These are phyloP conservation scores for Ceyx cyanopectus DNA, from an alignment of 2,113 vertebrate genomes.

Conservation along the genomic window DNA sequence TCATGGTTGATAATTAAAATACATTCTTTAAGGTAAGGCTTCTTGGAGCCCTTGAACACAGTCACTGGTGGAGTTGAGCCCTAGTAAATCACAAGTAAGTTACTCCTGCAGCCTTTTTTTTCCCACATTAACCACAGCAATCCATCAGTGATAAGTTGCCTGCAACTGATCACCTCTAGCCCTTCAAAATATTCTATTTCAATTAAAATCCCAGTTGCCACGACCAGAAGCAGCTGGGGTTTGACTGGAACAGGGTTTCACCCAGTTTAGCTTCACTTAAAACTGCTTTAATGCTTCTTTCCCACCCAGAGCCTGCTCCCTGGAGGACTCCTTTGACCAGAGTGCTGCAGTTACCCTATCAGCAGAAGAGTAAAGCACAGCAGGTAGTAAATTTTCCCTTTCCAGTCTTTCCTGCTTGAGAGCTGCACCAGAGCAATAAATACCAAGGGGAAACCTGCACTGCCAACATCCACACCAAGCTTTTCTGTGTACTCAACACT, in stretches of 20 bases:
- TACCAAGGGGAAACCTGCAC: conserved; percentile 31
- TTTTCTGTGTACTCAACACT: conserved; percentile 18
- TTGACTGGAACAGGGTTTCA: neutral
- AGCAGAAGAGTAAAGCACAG: conserved; percentile 21
- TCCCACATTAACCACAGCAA: neutral
- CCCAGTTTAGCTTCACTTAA: neutral
- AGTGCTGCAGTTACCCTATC: neutral
- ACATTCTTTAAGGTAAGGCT: conserved; percentile 96
- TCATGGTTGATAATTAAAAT: conserved; percentile 98
- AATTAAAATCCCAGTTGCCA: neutral
- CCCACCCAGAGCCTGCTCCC: neutral
- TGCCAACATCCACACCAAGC: conserved; percentile 41
- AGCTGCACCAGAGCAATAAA: conserved; percentile 32
- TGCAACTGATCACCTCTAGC: neutral
- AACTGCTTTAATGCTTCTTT: neutral
- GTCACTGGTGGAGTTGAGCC: conserved; percentile 94
- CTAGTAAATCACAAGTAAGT: conserved; percentile 77
- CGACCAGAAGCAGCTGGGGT: neutral
- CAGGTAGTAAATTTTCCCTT: conserved; percentile 53
- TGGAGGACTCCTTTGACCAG: neutral
- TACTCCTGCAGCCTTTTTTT: neutral
- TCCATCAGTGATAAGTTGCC: neutral
- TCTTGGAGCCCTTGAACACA: conserved; percentile 98
- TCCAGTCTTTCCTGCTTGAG: conserved; percentile 55
- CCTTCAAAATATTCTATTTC: neutral